A percentile compares a stretch with the other conserved stretches of the same genome.
These are phyloP conservation scores for Dorcus parallelipipedus DNA, from an alignment of 2,888 invertebrate species.

Conservation along the genomic window DNA sequence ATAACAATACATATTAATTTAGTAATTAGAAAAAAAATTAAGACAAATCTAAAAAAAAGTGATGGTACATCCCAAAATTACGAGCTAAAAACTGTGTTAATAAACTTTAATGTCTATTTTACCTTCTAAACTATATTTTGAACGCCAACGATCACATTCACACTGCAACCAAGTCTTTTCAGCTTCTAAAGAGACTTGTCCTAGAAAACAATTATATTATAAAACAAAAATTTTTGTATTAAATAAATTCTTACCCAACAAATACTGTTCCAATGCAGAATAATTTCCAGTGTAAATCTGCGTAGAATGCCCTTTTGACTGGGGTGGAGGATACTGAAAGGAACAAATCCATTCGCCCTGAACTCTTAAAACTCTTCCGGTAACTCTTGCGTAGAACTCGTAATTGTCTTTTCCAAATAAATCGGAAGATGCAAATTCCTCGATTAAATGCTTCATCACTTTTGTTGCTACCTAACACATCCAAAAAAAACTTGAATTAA, in stretches of 20 bases:
- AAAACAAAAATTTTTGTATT: too few relatives aligned
- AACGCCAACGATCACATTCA: slow-evolving; percentile 86
- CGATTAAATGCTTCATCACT: slow-evolving; percentile 95
- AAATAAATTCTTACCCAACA: slow-evolving; percentile 38
- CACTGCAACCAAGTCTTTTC: slow-evolving; percentile 89
- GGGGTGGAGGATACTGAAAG: slow-evolving; percentile 82
- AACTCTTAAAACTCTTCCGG: slow-evolving; percentile 86
- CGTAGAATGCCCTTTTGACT: slow-evolving; percentile 62
- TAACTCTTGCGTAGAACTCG: slow-evolving; percentile 92
- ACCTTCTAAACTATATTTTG: slow-evolving; percentile 80
- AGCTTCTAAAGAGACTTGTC: slow-evolving; percentile 81
- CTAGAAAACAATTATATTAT: slow-evolving; percentile 47
- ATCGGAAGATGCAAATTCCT: slow-evolving; percentile 94
- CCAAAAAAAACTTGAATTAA: not conserved
- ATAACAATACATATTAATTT: not conserved
- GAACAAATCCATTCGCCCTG: slow-evolving; percentile 96
- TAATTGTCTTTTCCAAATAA: slow-evolving; percentile 93
- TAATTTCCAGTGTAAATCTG: slow-evolving; percentile 65
- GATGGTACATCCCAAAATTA: not conserved
- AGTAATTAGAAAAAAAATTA: not conserved
- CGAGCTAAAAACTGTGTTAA: slow-evolving; percentile 4
- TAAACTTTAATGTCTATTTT: slow-evolving; percentile 37
- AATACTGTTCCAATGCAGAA: slow-evolving; percentile 45
- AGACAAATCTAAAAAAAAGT: not conserved
- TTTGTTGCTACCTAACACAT: slow-evolving; percentile 78